A percentile compares a stretch with the other conserved stretches of the same genome.
These are phyloP conservation scores for Pemphigus obesinymphae DNA, from an alignment of 1,140 invertebrate genomes.

Conservation along the genomic window DNA sequence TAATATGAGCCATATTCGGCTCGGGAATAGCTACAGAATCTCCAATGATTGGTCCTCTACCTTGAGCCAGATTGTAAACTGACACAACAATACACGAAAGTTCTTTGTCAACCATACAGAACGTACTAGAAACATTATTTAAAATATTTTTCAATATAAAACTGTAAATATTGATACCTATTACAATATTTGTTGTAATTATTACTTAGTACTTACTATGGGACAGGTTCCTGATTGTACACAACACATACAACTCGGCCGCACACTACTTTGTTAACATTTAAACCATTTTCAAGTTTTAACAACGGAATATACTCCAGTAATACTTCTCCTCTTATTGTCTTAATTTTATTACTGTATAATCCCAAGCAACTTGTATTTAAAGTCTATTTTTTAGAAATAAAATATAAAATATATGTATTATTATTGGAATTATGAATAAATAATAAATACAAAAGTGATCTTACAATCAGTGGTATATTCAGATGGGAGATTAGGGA, in stretches of 20 bases:
- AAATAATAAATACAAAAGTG: neutral
- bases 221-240: conserved; percentile 66
- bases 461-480: neutral
- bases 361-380: conserved; percentile 17
- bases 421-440: neutral
- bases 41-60: conserved; percentile 75
- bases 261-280: conserved; percentile 64
- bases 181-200: no score
- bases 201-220: conserved; percentile 62
- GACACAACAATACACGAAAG: conserved; percentile 68
- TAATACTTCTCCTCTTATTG: conserved; percentile 50
- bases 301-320: conserved; percentile 54
- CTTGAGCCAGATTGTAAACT: conserved; percentile 76
- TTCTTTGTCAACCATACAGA: conserved; percentile 72
- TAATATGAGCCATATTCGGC: conserved; percentile 62
- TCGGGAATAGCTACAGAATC: conserved; percentile 77
- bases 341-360: conserved; percentile 24
- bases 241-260: conserved; percentile 79
- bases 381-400: conserved; percentile 45
- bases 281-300: conserved; percentile 57
- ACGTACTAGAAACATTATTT: conserved; percentile 58
- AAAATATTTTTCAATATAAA: neutral
- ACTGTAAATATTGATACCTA: no score
- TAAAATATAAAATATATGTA: conserved; percentile 37
- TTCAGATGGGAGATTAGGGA: no score